phyloP scores from a whole-genome alignment of 1,140 invertebrate species.

The Muscidifurax raptorellus region DNA sequence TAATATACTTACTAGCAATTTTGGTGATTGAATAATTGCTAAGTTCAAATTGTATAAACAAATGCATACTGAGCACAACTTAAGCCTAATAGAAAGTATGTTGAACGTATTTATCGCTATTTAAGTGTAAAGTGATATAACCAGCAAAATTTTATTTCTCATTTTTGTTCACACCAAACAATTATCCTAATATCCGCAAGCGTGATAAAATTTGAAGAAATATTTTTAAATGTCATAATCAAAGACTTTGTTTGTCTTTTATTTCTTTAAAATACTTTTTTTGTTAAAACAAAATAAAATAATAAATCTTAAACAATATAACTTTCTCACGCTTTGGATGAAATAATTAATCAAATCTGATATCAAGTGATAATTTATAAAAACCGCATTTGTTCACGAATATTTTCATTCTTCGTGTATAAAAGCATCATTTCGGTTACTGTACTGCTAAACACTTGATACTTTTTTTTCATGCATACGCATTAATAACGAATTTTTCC shows the following conservation, averaged over 20 bases:
- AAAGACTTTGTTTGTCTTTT: constrained; percentile 32
- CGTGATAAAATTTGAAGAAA: constrained; percentile 52
- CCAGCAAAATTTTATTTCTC: constrained; percentile 53
- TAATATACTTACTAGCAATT: constrained; percentile 17
- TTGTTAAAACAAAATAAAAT: constrained; percentile 46
- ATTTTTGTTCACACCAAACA: constrained; percentile 20
- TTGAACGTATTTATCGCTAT: constrained; percentile 52
- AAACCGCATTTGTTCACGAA: constrained; percentile 29
- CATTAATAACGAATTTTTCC: constrained; percentile 26
- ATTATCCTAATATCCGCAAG: constrained; percentile 42
- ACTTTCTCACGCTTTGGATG: constrained; percentile 56
- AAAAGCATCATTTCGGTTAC: constrained; percentile 18
- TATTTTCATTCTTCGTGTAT: constrained; percentile 27
- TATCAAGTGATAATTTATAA: constrained; percentile 23
- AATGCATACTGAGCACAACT: constrained; percentile 45
- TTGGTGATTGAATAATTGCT: constrained; percentile 29
- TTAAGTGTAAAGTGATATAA: constrained; percentile 59
- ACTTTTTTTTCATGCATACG: constrained; percentile 7
- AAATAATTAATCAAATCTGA: constrained; percentile 24
- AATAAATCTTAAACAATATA: constrained; percentile 49
- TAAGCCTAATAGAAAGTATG: constrained; percentile 42
- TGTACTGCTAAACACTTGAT: constrained; percentile 15
- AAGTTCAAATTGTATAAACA: constrained; percentile 38
- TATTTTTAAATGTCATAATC: constrained; percentile 20
- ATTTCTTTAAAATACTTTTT: constrained; percentile 39